Base-by-base conservation (phyloP, 2,888 invertebrate genomes). In the Cybosia mesomella region DNA sequence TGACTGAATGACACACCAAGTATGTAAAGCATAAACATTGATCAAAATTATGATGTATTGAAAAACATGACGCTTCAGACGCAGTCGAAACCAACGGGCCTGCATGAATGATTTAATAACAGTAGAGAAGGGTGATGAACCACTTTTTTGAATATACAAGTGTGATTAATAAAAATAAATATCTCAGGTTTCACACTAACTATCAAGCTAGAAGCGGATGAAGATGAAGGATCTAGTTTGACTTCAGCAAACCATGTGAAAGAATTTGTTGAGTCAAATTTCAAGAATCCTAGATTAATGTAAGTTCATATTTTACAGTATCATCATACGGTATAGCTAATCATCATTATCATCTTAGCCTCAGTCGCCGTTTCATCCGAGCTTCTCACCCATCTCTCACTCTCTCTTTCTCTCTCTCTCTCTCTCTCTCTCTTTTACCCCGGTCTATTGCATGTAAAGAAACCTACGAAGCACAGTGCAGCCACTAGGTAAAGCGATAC, bases 161-260 rank as follows among this genome's bases (percentile, higher is more conserved):
- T 28, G 28, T 28, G 28, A 4, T 28, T 28, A 28, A 28, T 4
- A 28, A 28, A 28, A 24, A 49, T 1, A 11, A 11, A 1, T 18
- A 86, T 85, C n/a, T 53, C 84, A 95, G 94, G 94, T 67, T 94
- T 90, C 67, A 94, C 93, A 11, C 83, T 96, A 53, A 96, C 95
- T 53, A 92, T 96, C n/a, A 95, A 95, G 84, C 80, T 94, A 72
- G 91, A 86, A 82, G 62, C 83, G 11, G 86, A 85, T 1, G 90
- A 87, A 7, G 77, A 81, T 22, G 76, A 75, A 34, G 67, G 74
- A 49, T 69, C 73, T 13, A 62, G 49, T 21, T 64, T 59, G 43
- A 59, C 36, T 0, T 55, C 63, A 28, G 22, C 57, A 28, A 18
- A 15, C 4, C 73, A 70, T 10, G 81, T 93, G 0, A 94, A 93